Base-by-base conservation (phyloP, 2,888 invertebrate genomes). In the Athalia circularis region DNA sequence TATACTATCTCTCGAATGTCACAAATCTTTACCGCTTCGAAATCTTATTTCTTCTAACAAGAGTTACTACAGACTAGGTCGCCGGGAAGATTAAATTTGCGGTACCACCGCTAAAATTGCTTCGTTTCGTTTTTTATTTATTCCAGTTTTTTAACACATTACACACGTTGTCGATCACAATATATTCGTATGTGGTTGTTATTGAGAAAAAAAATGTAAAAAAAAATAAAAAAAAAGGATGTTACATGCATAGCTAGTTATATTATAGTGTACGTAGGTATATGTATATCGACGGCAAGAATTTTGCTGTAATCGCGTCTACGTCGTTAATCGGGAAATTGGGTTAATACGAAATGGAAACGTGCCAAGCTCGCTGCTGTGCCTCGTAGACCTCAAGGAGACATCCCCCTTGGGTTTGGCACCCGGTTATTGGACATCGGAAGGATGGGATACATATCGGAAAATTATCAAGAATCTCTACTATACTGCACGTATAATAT, bases 291-390 rank as follows among this genome's bases (percentile, higher is more conserved):
- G 83, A 84, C 81, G 82, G 79, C 79, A 77, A 80, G 80, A 79
- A 82, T 64, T 82, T 81, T 81, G 82, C 81, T 84, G 2, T 29
- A 85, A 84, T 83, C 82, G 83, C 77, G 82, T 81, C 82, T 82
- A 80, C 80, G 81, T 80, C 80, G 57, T 47, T 77, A 65, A 47
- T 59, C 64, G 81, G 84, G 83, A 85, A 88, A 87, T 86, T 87
- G 84, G 87, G 87, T 87, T 87, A 86, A 88, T 86, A 84, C 81
- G 84, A 84, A 82, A 85, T 88, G 87, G 85, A 86, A 85, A 85
- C 84, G 83, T 86, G 87, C 86, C 87, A 87, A 85, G 84, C 82
- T 50, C 64, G 77, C 70, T 82, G 74, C 65, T 81, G 45, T 9
- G 13, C 65, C 75, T 65, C 78, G 74, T 74, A 67, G 52, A 65